phyloP scores from a whole-genome alignment of 2,888 invertebrate genomes.

The Leptopilina myrica region DNA sequence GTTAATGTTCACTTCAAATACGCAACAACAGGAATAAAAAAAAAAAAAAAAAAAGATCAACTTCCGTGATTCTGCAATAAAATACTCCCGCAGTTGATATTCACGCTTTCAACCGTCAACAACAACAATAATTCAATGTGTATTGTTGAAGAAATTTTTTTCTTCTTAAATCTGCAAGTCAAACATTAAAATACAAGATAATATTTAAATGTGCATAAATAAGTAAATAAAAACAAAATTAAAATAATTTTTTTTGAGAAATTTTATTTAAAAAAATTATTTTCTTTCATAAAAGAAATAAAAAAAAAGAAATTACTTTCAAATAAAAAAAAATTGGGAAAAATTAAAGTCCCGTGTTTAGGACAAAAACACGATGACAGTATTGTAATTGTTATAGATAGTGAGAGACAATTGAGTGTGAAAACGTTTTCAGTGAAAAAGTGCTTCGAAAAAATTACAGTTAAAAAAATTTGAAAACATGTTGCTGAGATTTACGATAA shows the following conservation, averaged over 20 bases:
- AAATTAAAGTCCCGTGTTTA: too few relatives aligned
- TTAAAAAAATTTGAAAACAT: constrained; percentile 1
- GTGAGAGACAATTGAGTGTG: not conserved
- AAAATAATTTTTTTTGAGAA: too few relatives aligned
- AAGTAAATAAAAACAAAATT: too few relatives aligned
- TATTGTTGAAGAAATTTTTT: too few relatives aligned
- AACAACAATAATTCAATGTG: not conserved
- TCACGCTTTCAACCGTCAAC: constrained; percentile 18
- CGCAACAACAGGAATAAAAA: not conserved
- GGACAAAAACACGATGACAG: not conserved
- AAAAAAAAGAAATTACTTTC: too few relatives aligned
- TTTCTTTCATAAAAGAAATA: too few relatives aligned
- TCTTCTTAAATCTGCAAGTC: too few relatives aligned
- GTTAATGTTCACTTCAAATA: constrained; percentile 16
- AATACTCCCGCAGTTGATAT: constrained; percentile 19
- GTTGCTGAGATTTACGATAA: constrained; percentile 21
- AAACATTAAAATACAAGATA: too few relatives aligned
- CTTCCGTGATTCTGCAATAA: constrained; percentile 23
- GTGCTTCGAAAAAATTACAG: not conserved
- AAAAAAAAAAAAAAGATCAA: constrained; percentile 2
- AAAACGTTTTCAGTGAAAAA: not conserved
- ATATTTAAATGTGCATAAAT: too few relatives aligned
- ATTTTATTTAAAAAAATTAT: too few relatives aligned
- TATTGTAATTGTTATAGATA: not conserved
- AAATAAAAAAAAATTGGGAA: too few relatives aligned